Evolutionary conservation across 1,140 invertebrate genomes (phyloP).

Genomic region (Diuraphis noxia): DNA sequence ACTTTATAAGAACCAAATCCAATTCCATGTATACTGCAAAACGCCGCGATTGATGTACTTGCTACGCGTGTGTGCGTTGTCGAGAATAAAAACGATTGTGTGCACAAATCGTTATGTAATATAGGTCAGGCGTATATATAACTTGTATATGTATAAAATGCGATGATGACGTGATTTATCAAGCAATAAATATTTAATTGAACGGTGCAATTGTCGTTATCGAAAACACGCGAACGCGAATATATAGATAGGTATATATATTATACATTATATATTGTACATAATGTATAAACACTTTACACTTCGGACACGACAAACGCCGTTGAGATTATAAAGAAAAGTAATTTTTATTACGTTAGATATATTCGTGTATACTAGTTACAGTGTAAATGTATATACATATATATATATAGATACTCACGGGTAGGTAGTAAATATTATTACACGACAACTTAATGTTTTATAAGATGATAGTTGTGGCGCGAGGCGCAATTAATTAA

Average conservation of each 20-base stretch:
- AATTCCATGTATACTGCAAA: not conserved
- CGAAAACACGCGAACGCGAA: not conserved
- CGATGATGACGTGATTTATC: conserved; percentile 19
- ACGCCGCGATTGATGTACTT: not conserved
- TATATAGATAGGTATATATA: not conserved
- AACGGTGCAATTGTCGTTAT: not conserved
- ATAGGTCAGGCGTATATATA: not conserved
- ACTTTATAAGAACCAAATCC: not conserved
- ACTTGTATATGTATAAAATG: too few relatives aligned
- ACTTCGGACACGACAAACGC: not conserved
- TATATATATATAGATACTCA: not conserved
- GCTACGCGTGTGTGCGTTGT: not conserved
- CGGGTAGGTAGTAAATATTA: not conserved
- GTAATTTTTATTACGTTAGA: not conserved
- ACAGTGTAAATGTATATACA: not conserved
- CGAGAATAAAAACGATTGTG: not conserved
- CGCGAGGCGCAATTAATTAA: not conserved
- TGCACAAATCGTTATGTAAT: not conserved
- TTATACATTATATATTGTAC: not conserved
- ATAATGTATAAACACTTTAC: not conserved
- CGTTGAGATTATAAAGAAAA: not conserved
- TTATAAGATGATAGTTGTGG: not conserved
- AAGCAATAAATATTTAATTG: conserved; percentile 23
- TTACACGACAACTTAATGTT: not conserved
- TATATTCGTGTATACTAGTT: not conserved